phyloP scores from a whole-genome alignment of 1,140 invertebrate genomes.

The Dufourea novaeangliae region DNA sequence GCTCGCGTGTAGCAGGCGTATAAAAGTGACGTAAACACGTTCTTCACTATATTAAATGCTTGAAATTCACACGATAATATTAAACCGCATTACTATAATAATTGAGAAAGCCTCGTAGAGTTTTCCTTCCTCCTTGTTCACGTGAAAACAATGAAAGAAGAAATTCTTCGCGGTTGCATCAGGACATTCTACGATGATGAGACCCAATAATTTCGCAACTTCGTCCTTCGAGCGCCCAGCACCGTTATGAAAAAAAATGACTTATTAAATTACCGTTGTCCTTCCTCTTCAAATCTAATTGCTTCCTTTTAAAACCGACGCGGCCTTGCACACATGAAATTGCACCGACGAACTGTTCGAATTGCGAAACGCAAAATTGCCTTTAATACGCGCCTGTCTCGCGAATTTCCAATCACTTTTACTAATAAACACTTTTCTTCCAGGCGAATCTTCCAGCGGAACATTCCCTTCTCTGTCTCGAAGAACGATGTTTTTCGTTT shows the following conservation, averaged over 20 bases:
- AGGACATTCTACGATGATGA: conserved; percentile 29
- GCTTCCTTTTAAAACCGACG: conserved; percentile 34
- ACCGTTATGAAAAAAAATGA: conserved; percentile 41
- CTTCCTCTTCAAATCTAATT: conserved; percentile 49
- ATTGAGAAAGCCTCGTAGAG: neutral
- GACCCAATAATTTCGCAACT: conserved; percentile 37
- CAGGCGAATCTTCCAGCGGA: neutral
- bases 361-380: conserved; percentile 10
- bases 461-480: neutral
- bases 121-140: neutral
- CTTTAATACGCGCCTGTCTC: neutral
- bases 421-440: too few relatives aligned
- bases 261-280: conserved; percentile 38
- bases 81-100: neutral
- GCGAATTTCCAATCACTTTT: neutral
- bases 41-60: neutral
- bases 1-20: too few relatives aligned
- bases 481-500: neutral
- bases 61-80: neutral
- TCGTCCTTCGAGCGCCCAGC: conserved; percentile 26
- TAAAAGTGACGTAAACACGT: too few relatives aligned
- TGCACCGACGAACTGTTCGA: neutral
- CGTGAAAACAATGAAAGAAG: conserved; percentile 20
- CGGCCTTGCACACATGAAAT: conserved; percentile 32
- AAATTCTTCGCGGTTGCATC: neutral